phyloP scores from a whole-genome alignment of 2,888 invertebrate species.

The Morpho achilles region DNA sequence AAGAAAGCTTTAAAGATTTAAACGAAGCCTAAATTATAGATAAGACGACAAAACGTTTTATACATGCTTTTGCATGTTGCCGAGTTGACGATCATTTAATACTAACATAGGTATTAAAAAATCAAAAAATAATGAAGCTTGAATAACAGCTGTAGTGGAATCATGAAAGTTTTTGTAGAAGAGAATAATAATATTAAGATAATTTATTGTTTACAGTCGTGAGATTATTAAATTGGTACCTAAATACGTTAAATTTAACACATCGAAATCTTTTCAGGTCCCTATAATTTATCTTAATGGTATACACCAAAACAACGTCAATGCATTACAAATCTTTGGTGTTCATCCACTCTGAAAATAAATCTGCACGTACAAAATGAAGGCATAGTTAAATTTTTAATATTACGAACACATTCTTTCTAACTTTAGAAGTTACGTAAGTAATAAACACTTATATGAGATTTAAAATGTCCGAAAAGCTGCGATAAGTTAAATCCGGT shows the following conservation, averaged over 20 bases:
- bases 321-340: constrained; percentile 77
- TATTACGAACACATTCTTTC: constrained; percentile 73
- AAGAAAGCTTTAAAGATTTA: constrained; percentile 50
- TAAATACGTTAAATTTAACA: constrained; percentile 68
- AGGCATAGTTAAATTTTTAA: constrained; percentile 53
- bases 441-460: constrained; percentile 71
- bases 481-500: constrained; percentile 69
- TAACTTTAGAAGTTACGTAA: constrained; percentile 56
- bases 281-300: constrained; percentile 76
- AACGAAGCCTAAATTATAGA: constrained; percentile 35
- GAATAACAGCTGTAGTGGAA: constrained; percentile 50
- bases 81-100: constrained; percentile 52
- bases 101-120: constrained; percentile 63
- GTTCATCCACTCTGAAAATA: constrained; percentile 72
- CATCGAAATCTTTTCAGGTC: constrained; percentile 76
- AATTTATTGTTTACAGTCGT: constrained; percentile 57
- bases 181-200: constrained; percentile 31
- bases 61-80: constrained; percentile 34
- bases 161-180: constrained; percentile 50
- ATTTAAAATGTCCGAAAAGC: constrained; percentile 73
- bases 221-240: constrained; percentile 77
- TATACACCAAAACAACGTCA: constrained; percentile 72
- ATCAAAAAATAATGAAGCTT: constrained; percentile 49
- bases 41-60: constrained; percentile 17
- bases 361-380: constrained; percentile 64